These are phyloP conservation scores for Lasius platythorax DNA, from an alignment of 2,888 invertebrate genomes.

Conservation along the genomic window DNA sequence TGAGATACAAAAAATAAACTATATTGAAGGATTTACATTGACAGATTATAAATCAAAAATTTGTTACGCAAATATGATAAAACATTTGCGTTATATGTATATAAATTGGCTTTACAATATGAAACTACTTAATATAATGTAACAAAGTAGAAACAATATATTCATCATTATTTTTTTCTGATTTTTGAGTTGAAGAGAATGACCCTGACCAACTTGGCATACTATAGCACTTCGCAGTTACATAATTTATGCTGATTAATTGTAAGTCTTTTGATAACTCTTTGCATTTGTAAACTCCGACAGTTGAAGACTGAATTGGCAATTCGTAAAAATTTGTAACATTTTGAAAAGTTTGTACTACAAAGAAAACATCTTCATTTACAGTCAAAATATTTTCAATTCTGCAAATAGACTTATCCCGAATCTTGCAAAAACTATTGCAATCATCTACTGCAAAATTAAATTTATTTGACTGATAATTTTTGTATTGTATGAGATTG, in stretches of 20 bases:
- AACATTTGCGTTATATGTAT: background rate
- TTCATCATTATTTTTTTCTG: slow-evolving; percentile 5
- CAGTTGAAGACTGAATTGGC: slow-evolving; percentile 10
- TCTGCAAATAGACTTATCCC: background rate
- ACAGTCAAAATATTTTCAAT: background rate
- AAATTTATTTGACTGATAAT: background rate
- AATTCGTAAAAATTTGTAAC: background rate
- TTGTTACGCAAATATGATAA: background rate
- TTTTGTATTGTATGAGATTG: background rate
- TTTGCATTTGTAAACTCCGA: background rate
- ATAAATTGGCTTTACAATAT: background rate
- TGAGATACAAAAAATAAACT: background rate
- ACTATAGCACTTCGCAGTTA: background rate
- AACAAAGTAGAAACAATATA: slow-evolving; percentile 3
- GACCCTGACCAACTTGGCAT: slow-evolving; percentile 2
- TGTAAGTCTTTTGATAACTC: background rate
- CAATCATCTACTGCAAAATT: slow-evolving; percentile 1
- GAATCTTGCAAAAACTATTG: background rate
- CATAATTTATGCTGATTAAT: background rate
- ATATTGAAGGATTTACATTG: background rate
- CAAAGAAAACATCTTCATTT: slow-evolving; percentile 5
- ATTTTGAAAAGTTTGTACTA: slow-evolving; percentile 7
- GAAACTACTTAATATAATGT: background rate
- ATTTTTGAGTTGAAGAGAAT: slow-evolving; percentile 3
- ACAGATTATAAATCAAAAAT: background rate